Evolutionary conservation across 2,113 vertebrate species (phyloP).

Genomic region (Heloderma charlesbogerti): DNA sequence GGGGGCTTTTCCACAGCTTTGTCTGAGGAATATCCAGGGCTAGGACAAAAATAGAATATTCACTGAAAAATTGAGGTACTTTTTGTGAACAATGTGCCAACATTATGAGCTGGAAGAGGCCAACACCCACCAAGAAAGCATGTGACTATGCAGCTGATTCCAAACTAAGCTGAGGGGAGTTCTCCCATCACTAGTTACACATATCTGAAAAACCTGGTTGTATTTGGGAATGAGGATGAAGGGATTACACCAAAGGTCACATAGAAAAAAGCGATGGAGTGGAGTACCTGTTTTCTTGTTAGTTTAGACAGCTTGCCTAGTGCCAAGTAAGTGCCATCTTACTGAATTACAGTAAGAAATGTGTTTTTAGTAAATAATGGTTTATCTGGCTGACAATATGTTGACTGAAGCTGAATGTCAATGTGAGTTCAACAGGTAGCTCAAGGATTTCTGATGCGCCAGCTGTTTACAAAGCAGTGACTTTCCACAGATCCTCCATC

Average conservation of each 20-base stretch:
- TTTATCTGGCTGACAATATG: neutral
- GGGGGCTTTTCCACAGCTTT: too few relatives aligned
- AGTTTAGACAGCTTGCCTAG: neutral
- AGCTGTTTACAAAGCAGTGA: neutral
- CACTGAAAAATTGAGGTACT: too few relatives aligned
- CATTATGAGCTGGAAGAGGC: too few relatives aligned
- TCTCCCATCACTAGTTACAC: neutral
- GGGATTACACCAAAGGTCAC: neutral
- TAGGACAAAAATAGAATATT: too few relatives aligned
- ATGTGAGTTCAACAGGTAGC: neutral
- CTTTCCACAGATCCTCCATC: neutral
- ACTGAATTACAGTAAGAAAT: neutral
- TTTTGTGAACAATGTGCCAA: too few relatives aligned
- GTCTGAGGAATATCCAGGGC: too few relatives aligned
- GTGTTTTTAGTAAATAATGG: neutral
- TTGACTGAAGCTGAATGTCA: neutral
- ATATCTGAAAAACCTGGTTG: neutral
- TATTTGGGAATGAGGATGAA: neutral
- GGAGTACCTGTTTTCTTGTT: neutral
- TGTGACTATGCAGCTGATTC: neutral
- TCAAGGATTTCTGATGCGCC: neutral
- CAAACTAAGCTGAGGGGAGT: neutral
- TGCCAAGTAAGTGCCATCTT: too few relatives aligned
- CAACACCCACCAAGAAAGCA: neutral
- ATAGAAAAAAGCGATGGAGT: too few relatives aligned